Percentiles rank a stretch among this genome's conserved stretches.
Conservation (phyloP, 2,888 invertebrate genomes). For the Tenodera sinensis region DNA sequence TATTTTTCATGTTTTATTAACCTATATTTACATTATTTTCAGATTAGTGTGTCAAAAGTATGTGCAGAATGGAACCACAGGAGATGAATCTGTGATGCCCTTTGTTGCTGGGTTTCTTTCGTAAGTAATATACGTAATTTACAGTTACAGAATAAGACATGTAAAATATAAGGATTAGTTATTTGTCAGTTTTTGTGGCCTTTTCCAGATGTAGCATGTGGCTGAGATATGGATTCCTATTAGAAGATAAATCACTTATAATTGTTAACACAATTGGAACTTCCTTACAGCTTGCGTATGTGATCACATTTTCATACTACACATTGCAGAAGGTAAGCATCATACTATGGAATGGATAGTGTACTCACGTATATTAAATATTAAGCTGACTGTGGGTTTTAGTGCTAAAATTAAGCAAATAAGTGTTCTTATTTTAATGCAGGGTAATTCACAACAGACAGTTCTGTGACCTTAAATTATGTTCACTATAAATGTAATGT, state of each 20-base stretch:
- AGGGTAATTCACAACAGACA: too few relatives aligned
- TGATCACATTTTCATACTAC: constrained; percentile 66
- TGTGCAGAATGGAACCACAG: constrained; percentile 68
- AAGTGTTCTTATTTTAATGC: too few relatives aligned
- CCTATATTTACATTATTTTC: constrained; percentile 40
- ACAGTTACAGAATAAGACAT: neutral
- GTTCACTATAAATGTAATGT: too few relatives aligned
- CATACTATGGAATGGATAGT: neutral
- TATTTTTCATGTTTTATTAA: too few relatives aligned
- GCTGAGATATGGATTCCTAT: constrained; percentile 75
- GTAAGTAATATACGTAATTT: constrained; percentile 48
- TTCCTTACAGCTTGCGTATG: constrained; percentile 65
- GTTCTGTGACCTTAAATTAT: too few relatives aligned
- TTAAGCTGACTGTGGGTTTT: too few relatives aligned
- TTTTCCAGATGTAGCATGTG: constrained; percentile 68
- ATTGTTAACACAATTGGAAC: constrained; percentile 74
- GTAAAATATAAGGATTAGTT: neutral
- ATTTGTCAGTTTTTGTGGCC: constrained; percentile 19
- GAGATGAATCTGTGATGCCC: constrained; percentile 71
- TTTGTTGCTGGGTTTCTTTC: constrained; percentile 75
- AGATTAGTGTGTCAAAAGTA: constrained; percentile 76
- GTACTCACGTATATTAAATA: too few relatives aligned
- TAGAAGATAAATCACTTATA: constrained; percentile 66
- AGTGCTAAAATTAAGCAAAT: too few relatives aligned
- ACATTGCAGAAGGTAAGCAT: constrained; percentile 62